Evolutionary conservation across 2,888 invertebrate species (phyloP), one percentile per base, ranked within the genome.

Genomic region (Tuberolachnus salignus): DNA sequence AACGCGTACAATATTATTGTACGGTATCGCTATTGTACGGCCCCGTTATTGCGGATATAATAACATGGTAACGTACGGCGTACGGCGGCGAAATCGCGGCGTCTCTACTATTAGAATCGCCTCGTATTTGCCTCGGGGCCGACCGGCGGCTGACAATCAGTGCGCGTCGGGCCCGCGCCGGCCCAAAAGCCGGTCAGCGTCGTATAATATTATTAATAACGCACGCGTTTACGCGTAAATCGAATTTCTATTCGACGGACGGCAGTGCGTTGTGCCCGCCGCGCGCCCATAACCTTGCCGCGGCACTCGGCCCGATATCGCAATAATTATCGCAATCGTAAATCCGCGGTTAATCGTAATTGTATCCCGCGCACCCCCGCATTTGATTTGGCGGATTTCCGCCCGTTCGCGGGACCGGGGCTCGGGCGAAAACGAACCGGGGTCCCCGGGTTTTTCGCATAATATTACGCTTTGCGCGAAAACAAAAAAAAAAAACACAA

Each of bases 341-440:
- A 26, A 49, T 26, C 11, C 49, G 49, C n/a, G n/a, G n/a, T 66
- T 66, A 66, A 66, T 49, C 49, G 49, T n/a, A 49, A 66, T 66
- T 23, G 34, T 34, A 34, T n/a, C n/a, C n/a, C n/a, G n/a, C n/a
- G n/a, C n/a, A n/a, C n/a, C n/a, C n/a, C n/a, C n/a, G n/a, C n/a
- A n/a, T n/a, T n/a, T n/a, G n/a, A n/a, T n/a, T n/a, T n/a, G n/a
- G n/a, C n/a, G n/a, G n/a, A n/a, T n/a, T n/a, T n/a, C n/a, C n/a
- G n/a, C n/a, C n/a, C n/a, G n/a, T n/a, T n/a, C n/a, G n/a, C n/a
- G n/a, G n/a, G n/a, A n/a, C n/a, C n/a, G n/a, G n/a, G n/a, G n/a
- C n/a, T n/a, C n/a, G n/a, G n/a, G n/a, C n/a, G n/a, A n/a, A n/a
- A n/a, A n/a, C n/a, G n/a, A n/a, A n/a, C n/a, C n/a, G n/a, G n/a